phyloP scores from a whole-genome alignment of 2,113 vertebrate genomes.

The Ciconia stormi region DNA sequence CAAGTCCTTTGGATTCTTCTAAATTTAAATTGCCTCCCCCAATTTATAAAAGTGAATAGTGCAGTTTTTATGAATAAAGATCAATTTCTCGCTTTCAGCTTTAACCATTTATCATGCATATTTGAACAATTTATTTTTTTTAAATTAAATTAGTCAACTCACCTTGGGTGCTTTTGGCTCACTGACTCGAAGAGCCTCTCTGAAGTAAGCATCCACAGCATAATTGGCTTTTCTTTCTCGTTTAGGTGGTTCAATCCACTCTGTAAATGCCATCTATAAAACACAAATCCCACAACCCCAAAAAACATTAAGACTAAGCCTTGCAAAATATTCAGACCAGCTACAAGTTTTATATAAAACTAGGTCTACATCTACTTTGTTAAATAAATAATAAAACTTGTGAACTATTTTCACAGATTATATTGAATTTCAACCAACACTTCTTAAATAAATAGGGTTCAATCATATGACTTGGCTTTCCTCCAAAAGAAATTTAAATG shows the following conservation, averaged over 20 bases:
- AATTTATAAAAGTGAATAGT: background rate
- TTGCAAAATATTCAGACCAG: background rate
- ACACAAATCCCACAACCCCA: background rate
- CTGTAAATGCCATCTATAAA: conserved; percentile 88
- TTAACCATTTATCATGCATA: background rate
- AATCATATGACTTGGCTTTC: background rate
- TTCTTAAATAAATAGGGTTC: background rate
- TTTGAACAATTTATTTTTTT: background rate
- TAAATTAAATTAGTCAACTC: background rate
- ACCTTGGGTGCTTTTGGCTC: conserved; percentile 99
- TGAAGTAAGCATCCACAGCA: conserved; percentile 96
- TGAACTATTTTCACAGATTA: background rate
- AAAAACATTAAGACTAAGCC: background rate
- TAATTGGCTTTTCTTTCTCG: conserved; percentile 98
- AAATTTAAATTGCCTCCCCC: background rate
- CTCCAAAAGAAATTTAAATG: background rate
- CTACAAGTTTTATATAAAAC: background rate
- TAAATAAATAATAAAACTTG: background rate
- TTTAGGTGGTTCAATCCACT: conserved; percentile 98
- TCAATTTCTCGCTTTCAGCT: background rate
- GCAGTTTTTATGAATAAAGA: background rate
- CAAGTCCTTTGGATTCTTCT: background rate
- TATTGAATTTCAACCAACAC: background rate
- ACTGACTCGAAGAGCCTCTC: conserved; percentile 96
- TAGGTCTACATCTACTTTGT: background rate